A percentile compares a stretch with the other conserved stretches of the same genome.
phyloP scores from a whole-genome alignment of 1,140 invertebrate genomes.

The Achatina immaculata region DNA sequence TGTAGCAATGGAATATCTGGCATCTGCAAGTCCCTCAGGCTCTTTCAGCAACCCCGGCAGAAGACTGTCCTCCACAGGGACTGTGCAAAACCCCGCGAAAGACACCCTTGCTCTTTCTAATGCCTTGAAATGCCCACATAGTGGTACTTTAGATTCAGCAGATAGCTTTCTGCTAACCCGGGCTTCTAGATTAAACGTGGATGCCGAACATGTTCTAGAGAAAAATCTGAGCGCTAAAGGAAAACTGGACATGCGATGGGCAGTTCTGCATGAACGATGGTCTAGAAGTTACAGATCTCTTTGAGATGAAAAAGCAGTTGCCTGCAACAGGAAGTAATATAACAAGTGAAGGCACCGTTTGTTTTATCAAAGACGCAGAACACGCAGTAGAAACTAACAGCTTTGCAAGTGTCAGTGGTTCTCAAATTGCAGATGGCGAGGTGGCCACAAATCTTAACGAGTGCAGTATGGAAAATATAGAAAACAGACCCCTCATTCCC shows the following conservation, averaged over 20 bases:
- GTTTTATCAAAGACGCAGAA: too few species aligned
- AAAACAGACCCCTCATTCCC: neutral
- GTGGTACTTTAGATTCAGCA: neutral
- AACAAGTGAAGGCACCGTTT: too few species aligned
- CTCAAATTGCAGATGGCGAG: too few species aligned
- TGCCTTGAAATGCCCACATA: neutral
- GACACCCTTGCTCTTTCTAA: neutral
- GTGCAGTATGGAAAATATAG: neutral
- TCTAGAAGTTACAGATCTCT: too few species aligned
- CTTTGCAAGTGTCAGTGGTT: too few species aligned
- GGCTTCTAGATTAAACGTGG: neutral
- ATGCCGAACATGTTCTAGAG: neutral
- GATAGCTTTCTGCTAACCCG: neutral
- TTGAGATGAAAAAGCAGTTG: too few species aligned
- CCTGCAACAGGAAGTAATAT: too few species aligned
- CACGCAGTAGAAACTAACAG: too few species aligned
- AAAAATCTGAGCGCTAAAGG: neutral
- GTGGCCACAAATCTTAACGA: neutral
- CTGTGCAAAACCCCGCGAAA: neutral
- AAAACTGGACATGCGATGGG: conserved; percentile 17
- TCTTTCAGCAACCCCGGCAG: neutral
- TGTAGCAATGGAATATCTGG: neutral
- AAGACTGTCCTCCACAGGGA: too few species aligned
- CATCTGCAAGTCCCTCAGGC: neutral
- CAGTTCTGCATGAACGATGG: neutral